These are phyloP conservation scores for Anolis sagrei DNA, from an alignment of 2,113 vertebrate species.

Conservation along the genomic window DNA sequence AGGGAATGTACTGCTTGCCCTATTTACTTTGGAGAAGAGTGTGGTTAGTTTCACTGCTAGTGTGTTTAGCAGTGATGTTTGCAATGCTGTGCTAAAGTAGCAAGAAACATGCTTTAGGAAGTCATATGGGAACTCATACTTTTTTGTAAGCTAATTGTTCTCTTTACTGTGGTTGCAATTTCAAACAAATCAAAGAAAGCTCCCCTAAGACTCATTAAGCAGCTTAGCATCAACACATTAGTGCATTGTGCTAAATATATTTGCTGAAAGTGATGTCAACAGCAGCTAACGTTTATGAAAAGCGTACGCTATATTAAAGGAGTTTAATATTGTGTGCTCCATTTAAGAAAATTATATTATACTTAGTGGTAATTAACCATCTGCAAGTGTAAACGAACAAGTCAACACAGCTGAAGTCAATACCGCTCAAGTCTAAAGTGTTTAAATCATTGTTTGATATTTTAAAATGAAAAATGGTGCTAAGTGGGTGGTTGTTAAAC, in stretches of 20 bases:
- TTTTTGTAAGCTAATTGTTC: constrained; percentile 34
- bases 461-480: neutral
- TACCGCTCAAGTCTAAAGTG: constrained; percentile 27
- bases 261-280: constrained; percentile 71
- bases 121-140: neutral
- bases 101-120: constrained; percentile 34
- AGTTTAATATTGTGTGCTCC: constrained; percentile 42
- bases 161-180: constrained; percentile 21
- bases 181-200: constrained; percentile 64
- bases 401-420: constrained; percentile 35
- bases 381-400: constrained; percentile 28
- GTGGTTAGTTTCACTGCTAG: constrained; percentile 34
- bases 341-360: constrained; percentile 33
- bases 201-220: constrained; percentile 76
- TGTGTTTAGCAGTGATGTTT: constrained; percentile 17
- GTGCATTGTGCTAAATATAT: constrained; percentile 73
- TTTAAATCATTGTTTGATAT: neutral
- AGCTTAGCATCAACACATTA: constrained; percentile 54
- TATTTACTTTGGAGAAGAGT: neutral
- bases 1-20: neutral
- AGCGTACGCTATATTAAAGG: constrained; percentile 69
- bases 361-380: constrained; percentile 41
- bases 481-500: neutral
- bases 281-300: constrained; percentile 61
- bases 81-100: constrained; percentile 25